Percentiles rank a stretch among this genome's conserved stretches.
Evolutionary conservation across 2,113 vertebrate genomes (phyloP).

Genomic region (Sylvietta virens): DNA sequence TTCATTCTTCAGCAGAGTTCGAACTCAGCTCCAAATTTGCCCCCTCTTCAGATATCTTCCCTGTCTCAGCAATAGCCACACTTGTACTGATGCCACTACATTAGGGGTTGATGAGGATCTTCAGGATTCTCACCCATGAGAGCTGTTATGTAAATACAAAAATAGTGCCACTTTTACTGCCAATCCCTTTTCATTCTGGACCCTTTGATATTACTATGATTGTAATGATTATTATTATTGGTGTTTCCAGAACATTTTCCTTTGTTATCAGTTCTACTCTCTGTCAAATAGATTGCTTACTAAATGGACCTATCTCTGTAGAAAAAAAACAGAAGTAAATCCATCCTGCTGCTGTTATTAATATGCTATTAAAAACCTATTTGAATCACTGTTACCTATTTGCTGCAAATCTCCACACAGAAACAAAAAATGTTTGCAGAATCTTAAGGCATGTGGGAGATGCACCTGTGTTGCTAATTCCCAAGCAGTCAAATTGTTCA

Average conservation of each 20-base stretch:
- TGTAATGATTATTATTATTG: not conserved
- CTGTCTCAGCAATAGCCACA: not conserved
- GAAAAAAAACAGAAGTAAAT: constrained; percentile 11
- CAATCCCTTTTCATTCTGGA: not conserved
- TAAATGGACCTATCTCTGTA: not conserved
- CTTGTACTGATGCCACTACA: not conserved
- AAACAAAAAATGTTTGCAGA: constrained; percentile 9
- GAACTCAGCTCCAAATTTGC: not conserved
- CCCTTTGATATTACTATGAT: not conserved
- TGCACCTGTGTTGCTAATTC: constrained; percentile 54
- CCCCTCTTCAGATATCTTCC: not conserved
- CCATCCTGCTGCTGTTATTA: not conserved
- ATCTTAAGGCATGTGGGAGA: not conserved
- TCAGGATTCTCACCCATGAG: not conserved
- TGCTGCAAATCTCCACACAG: not conserved
- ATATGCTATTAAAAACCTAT: constrained; percentile 17
- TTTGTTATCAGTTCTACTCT: not conserved
- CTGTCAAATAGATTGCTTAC: constrained; percentile 12
- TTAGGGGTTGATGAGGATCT: not conserved
- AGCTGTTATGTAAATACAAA: not conserved
- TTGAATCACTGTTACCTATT: not conserved
- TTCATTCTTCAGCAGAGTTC: not conserved
- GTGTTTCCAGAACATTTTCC: not conserved
- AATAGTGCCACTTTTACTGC: not conserved
- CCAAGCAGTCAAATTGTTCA: constrained; percentile 20